phyloP scores from a whole-genome alignment of 1,140 invertebrate species.

The Amphibalanus amphitrite region DNA sequence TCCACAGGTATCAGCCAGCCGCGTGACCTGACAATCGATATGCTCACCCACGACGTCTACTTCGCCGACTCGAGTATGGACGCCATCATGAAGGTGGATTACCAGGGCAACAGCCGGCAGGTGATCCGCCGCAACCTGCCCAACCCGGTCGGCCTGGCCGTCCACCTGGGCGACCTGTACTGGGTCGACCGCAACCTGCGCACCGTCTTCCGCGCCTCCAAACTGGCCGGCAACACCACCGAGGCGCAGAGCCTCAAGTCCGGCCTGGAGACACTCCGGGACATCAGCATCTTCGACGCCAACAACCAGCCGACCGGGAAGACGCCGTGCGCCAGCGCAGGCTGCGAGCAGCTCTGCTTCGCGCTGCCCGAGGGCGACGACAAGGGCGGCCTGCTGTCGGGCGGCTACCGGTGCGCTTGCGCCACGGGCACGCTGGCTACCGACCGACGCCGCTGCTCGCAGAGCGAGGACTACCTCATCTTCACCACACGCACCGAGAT shows the following conservation, averaged over 20 bases:
- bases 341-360: conserved; percentile 66
- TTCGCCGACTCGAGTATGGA: conserved; percentile 93
- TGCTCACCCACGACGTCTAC: conserved; percentile 83
- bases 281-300: conserved; percentile 77
- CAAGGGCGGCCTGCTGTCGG: conserved; percentile 26
- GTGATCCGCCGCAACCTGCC: conserved; percentile 75
- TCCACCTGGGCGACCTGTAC: conserved; percentile 60
- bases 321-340: background rate
- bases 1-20: conserved; percentile 63
- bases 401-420: conserved; percentile 68
- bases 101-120: conserved; percentile 30
- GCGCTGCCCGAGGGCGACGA: conserved; percentile 45
- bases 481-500: conserved; percentile 86
- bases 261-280: conserved; percentile 61
- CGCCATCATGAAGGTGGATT: conserved; percentile 59
- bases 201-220: conserved; percentile 65
- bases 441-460: conserved; percentile 47
- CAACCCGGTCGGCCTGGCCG: conserved; percentile 83
- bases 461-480: conserved; percentile 69
- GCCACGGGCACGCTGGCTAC: conserved; percentile 57
- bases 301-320: conserved; percentile 52
- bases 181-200: conserved; percentile 91
- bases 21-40: conserved; percentile 82
- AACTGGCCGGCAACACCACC: conserved; percentile 48
- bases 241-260: conserved; percentile 51